phyloP scores from a whole-genome alignment of 2,888 invertebrate genomes.

The Cordilura impudica region DNA sequence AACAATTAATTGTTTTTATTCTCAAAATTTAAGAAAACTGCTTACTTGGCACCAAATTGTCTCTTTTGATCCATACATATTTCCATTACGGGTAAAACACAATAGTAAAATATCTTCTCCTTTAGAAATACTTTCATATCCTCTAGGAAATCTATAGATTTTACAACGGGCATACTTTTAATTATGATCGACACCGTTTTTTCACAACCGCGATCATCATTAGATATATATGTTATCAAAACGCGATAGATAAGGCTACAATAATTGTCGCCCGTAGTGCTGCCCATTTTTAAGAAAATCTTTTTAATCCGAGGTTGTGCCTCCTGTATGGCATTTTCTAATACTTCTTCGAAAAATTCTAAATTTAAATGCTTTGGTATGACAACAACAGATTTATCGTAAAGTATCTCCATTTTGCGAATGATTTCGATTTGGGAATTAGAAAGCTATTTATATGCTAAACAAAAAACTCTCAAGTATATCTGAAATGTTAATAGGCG shows the following conservation, averaged over 20 bases:
- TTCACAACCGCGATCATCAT: neutral
- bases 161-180: constrained; percentile 63
- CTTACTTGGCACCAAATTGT: constrained; percentile 63
- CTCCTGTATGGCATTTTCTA: constrained; percentile 60
- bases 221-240: constrained; percentile 41
- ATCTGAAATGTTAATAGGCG: neutral
- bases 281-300: constrained; percentile 60
- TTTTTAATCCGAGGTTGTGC: constrained; percentile 40
- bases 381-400: constrained; percentile 47
- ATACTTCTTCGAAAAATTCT: constrained; percentile 61
- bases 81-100: constrained; percentile 73
- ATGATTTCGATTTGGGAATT: neutral
- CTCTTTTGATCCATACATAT: constrained; percentile 67
- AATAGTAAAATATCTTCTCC: constrained; percentile 72
- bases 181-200: constrained; percentile 60
- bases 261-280: constrained; percentile 65
- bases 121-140: constrained; percentile 76
- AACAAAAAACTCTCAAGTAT: neutral
- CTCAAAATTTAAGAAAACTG: neutral
- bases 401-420: constrained; percentile 53
- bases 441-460: neutral
- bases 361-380: constrained; percentile 49
- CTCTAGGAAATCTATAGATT: constrained; percentile 66
- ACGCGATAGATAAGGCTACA: constrained; percentile 67
- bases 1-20: neutral